Evolutionary conservation across 2,797 vertebrate genomes (phyloP), one percentile per base, ranked within the genome.

Genomic region (Eutrigla gurnardus): DNA sequence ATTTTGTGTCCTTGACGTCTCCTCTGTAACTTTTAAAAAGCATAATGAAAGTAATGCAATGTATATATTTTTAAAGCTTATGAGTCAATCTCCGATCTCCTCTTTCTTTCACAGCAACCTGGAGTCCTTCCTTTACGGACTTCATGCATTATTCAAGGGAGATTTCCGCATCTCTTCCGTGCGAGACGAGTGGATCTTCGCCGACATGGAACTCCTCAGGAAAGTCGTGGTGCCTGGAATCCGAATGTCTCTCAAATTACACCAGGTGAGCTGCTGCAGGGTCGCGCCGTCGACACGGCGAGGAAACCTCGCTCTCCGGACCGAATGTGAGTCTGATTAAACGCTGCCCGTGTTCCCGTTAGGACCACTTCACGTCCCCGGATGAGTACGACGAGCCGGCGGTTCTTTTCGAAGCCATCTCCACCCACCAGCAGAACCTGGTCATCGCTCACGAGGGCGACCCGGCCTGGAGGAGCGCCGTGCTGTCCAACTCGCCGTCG

Each of bases 361-460:
- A 99, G 98, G 98, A 99, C 92, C 98, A 99, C 91, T 99, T 99
- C 90, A 99, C 98, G 3, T 99, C 97, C 80, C 98, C 98, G 0
- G 98, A 99, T 66, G 98, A 99, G 73, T 99, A 99, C 1, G 98
- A 99, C 6, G 98, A 99, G 88, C 96, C 97, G 0, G 92, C 96
- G 2, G 96, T 99, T 60, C 95, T 99, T 69, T 99, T 97, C 18
- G 97, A 99, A 93, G 98, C 98, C 78, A 99, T 99, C 85, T 96
- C 97, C 15, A 92, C 95, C 15, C 97, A 99, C 58, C 96, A 98
- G 86, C 96, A 96, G 88, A 98, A 96, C 85, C 93, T 99, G 1
- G 98, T 99, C 55, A 99, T 99, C 58, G 97, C 97, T 37, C 98
- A 99, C 0, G 98, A 99, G 84, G 98, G 98, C 0, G 98, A 99